Evolutionary conservation across 1,140 invertebrate genomes (phyloP).

Genomic region (Scaptomyza hsui): DNA sequence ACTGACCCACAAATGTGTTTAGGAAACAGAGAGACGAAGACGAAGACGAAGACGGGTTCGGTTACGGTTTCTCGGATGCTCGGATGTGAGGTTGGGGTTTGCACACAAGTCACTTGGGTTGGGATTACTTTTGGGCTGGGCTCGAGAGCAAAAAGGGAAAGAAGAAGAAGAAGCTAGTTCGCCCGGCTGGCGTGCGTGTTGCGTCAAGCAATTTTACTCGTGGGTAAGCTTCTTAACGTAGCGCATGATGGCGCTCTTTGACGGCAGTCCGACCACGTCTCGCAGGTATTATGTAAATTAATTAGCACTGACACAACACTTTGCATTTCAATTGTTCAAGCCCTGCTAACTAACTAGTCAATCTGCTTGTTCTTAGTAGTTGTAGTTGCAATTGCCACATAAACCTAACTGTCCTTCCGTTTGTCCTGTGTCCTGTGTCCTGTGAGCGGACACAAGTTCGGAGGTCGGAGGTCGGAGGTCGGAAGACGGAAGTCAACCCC

Average conservation of each 20-base stretch:
- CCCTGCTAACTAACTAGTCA: neutral
- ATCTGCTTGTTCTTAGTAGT: too few relatives aligned
- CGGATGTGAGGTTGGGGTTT: too few relatives aligned
- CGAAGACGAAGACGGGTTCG: too few relatives aligned
- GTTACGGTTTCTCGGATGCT: too few relatives aligned
- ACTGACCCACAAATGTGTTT: conserved; percentile 72
- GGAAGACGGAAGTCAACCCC: conserved; percentile 70
- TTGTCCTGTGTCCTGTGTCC: conserved; percentile 2
- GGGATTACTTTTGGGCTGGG: conserved; percentile 4
- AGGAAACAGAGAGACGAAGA: conserved; percentile 15
- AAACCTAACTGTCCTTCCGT: neutral
- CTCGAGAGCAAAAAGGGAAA: neutral
- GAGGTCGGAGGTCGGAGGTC: conserved; percentile 60
- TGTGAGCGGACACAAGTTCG: conserved; percentile 1
- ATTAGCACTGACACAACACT: conserved; percentile 53
- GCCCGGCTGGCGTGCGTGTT: conserved; percentile 44
- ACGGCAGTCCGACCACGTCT: conserved; percentile 29
- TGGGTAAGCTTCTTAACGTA: conserved; percentile 53
- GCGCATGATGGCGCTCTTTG: conserved; percentile 51
- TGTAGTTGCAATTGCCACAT: neutral
- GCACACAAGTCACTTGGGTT: neutral
- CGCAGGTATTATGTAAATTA: conserved; percentile 76
- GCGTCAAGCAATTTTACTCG: conserved; percentile 60
- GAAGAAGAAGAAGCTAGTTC: neutral
- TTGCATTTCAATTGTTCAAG: conserved; percentile 38